These are phyloP conservation scores for Hipposideros larvatus DNA, from an alignment of 2,797 vertebrate genomes.

Conservation along the genomic window DNA sequence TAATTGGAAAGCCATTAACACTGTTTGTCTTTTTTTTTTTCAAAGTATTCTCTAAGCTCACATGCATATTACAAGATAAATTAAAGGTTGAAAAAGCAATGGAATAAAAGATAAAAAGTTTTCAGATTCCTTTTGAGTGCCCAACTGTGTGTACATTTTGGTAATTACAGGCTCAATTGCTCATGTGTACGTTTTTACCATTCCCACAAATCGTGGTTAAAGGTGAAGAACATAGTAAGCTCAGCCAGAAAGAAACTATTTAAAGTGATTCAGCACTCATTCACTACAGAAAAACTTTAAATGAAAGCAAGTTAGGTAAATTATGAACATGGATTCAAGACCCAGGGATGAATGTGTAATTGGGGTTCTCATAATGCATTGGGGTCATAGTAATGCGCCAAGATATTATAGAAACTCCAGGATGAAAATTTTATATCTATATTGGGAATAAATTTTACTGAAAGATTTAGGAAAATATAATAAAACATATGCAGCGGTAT, in stretches of 20 bases:
- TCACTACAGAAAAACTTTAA: slow-evolving; percentile 27
- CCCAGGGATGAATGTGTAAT: not conserved
- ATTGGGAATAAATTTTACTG: not conserved
- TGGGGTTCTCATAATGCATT: not conserved
- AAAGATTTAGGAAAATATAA: slow-evolving; percentile 12
- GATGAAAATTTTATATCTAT: not conserved
- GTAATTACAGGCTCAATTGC: slow-evolving; percentile 67
- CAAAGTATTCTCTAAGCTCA: slow-evolving; percentile 50
- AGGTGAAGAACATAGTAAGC: not conserved
- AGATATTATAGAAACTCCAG: not conserved
- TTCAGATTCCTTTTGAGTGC: slow-evolving; percentile 43
- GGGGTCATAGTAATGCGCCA: not conserved
- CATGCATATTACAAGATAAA: slow-evolving; percentile 51
- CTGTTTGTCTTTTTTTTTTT: slow-evolving; percentile 46
- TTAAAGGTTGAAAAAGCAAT: slow-evolving; percentile 53
- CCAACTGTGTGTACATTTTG: slow-evolving; percentile 14
- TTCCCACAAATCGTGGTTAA: slow-evolving; percentile 28
- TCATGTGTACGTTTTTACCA: slow-evolving; percentile 48
- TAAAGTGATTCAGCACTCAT: not conserved
- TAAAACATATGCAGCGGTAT: not conserved
- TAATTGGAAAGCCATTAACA: slow-evolving; percentile 60
- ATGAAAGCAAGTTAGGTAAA: not conserved
- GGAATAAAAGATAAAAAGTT: slow-evolving; percentile 37
- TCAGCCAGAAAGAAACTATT: slow-evolving; percentile 33
- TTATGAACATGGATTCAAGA: slow-evolving; percentile 4